phyloP scores from a whole-genome alignment of 2,113 vertebrate species.

The Salminus brasiliensis region DNA sequence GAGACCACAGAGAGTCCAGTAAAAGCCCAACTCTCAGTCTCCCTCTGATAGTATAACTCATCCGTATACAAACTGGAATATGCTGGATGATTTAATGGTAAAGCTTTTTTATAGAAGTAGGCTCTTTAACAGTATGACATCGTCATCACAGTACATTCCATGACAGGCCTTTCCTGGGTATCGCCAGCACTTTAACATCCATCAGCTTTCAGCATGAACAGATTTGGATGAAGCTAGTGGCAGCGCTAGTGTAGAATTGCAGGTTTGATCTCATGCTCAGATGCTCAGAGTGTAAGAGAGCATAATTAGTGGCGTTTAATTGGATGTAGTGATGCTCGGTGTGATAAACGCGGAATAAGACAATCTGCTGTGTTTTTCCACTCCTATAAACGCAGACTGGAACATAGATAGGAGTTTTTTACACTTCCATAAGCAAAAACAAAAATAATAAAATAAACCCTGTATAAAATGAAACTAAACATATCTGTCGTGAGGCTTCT shows the following conservation, averaged over 20 bases:
- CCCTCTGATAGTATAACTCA: neutral
- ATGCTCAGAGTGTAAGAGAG: no score
- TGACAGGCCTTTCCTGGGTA: no score
- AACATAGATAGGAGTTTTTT: neutral
- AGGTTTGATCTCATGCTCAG: neutral
- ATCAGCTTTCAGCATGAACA: neutral
- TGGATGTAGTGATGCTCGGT: neutral
- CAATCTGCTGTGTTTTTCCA: neutral
- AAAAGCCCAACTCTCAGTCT: neutral
- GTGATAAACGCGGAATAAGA: neutral
- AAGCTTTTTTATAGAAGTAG: no score
- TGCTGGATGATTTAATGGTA: neutral
- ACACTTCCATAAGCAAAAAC: no score
- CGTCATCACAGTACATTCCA: no score
- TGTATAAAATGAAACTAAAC: neutral
- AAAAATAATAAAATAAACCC: neutral
- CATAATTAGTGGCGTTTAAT: neutral
- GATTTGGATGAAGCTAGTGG: neutral
- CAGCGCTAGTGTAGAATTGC: neutral
- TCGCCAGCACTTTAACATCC: neutral
- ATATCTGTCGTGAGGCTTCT: neutral
- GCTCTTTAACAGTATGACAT: no score
- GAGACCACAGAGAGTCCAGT: conserved; percentile 38
- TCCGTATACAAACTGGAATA: neutral
- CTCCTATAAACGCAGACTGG: neutral